A percentile compares a stretch with the other conserved stretches of the same genome.
phyloP scores from a whole-genome alignment of 1,140 invertebrate species.

The Octopus bimaculoides region DNA sequence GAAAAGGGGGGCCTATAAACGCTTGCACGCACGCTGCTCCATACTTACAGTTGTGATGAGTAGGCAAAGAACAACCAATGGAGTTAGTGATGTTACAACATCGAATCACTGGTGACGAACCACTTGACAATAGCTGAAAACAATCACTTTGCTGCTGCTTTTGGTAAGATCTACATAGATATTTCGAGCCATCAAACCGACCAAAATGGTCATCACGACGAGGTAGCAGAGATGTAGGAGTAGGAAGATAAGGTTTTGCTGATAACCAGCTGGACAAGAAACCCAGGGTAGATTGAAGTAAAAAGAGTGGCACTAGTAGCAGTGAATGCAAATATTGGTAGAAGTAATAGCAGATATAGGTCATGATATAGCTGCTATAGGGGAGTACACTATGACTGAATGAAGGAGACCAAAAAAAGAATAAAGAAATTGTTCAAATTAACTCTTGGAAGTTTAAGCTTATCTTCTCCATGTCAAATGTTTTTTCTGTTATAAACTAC shows the following conservation, averaged over 20 bases:
- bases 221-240: background rate
- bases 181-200: background rate
- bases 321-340: background rate
- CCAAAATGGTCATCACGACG: background rate
- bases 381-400: no score
- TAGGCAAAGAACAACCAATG: conserved; percentile 9
- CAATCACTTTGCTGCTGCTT: background rate
- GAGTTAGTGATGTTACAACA: conserved; percentile 1
- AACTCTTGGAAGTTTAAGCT: no score
- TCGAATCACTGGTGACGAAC: background rate
- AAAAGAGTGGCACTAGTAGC: background rate
- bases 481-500: no score
- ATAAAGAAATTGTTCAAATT: no score
- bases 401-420: no score
- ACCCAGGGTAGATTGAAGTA: background rate
- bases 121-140: background rate
- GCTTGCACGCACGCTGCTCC: conserved; percentile 5
- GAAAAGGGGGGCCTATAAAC: background rate
- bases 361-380: no score
- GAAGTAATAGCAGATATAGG: background rate
- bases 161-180: background rate
- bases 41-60: conserved; percentile 10
- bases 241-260: background rate
- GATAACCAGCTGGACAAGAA: background rate
- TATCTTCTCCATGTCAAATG: no score